Evolutionary conservation across 2,888 invertebrate genomes (phyloP), one percentile per base, ranked within the genome.

Genomic region (Andrena dorsata): DNA sequence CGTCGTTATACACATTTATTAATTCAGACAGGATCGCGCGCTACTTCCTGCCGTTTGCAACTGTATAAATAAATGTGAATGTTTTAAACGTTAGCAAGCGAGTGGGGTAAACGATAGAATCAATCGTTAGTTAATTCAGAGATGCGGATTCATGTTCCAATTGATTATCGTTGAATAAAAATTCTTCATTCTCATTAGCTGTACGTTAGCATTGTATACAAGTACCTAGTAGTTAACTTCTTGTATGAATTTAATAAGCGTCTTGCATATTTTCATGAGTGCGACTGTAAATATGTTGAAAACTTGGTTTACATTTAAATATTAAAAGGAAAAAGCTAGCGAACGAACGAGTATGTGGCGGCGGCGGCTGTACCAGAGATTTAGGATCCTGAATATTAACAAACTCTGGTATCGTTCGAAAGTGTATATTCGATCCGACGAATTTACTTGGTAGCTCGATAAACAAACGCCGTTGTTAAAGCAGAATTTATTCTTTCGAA

Each of bases 201-300:
- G n/a, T 51, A 66, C 10, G 28, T 23, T 61, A 58, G n/a, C 23
- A 16, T 8, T 64, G 65, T 58, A 23, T 23, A 69, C n/a, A n/a
- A n/a, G n/a, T n/a, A n/a, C n/a, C n/a, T n/a, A n/a, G n/a, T 65
- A 64, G 51, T 53, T 58, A 47, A 16, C 64, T 71, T 72, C 35
- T 68, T 68, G 30, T 8, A 32, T 26, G 8, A 64, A 58, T 61
- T 76, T 35, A 23, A 32, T 32, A 41, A 53, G 2, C 58, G 16
- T 63, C 53, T 68, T 63, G 58, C 75, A 76, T 56, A 82, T 76
- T 66, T 83, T 85, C 68, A 69, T 56, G 65, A 74, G 71, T 75
- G 53, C 64, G 13, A 58, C 30, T 70, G 65, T 85, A 65, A 86
- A 82, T 70, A 79, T 49, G n/a, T 74, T 64, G 35, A 72, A 65